Evolutionary conservation across 1,140 invertebrate species (phyloP).

Genomic region (Zaprionus tsacasi): DNA sequence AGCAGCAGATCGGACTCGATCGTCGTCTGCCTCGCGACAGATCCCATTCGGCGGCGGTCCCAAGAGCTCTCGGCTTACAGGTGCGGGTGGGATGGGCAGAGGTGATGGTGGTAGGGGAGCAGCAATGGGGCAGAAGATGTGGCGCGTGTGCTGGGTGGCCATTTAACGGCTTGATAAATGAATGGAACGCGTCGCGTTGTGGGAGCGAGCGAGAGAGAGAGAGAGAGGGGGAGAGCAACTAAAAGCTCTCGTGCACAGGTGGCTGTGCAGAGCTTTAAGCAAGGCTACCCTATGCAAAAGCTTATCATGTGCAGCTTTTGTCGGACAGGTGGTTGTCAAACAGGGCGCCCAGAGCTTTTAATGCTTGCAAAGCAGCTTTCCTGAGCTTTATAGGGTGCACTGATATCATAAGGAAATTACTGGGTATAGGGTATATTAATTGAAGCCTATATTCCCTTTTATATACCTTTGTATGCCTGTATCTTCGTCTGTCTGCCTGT

Average conservation of each 20-base stretch:
- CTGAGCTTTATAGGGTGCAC: neutral
- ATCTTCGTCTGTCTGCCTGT: neutral
- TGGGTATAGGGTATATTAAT: no score
- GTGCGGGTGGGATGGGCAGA: slow-evolving; percentile 4
- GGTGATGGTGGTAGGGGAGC: neutral
- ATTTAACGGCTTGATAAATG: slow-evolving; percentile 72
- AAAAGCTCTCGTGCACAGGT: slow-evolving; percentile 17
- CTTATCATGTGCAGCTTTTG: neutral
- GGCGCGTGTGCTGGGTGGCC: slow-evolving; percentile 39
- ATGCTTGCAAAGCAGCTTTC: neutral
- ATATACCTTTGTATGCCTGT: neutral
- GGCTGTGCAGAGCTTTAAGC: slow-evolving; percentile 8
- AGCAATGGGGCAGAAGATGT: neutral
- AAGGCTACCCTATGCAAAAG: slow-evolving; percentile 9
- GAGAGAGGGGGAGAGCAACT: neutral
- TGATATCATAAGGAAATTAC: no score
- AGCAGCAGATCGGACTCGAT: slow-evolving; percentile 23
- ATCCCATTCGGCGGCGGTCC: slow-evolving; percentile 1
- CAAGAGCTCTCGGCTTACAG: slow-evolving; percentile 12
- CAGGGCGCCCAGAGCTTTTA: no score
- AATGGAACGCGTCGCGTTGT: slow-evolving; percentile 31
- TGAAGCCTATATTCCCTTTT: no score
- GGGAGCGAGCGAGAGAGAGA: neutral
- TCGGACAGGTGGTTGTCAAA: neutral
- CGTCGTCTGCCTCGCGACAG: slow-evolving; percentile 12